Conservation (phyloP, 2,797 vertebrate species). For the Hoplostethus atlanticus region DNA sequence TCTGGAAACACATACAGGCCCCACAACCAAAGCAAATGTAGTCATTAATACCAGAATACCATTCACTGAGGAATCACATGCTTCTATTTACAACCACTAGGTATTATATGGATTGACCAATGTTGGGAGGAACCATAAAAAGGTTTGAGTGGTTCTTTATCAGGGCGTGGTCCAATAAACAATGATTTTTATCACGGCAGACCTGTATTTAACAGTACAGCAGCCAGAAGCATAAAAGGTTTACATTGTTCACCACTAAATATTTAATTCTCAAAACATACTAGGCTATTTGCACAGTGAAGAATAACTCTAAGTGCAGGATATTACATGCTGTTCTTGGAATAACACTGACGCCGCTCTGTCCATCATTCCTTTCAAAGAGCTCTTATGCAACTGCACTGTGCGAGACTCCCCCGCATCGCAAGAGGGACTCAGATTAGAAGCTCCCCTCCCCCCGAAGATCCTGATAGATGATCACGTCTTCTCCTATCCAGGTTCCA, state of each 20-base stretch:
- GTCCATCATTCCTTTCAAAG: conserved; percentile 44
- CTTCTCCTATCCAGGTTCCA: conserved; percentile 19
- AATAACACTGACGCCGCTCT: conserved; percentile 32
- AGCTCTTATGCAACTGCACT: conserved; percentile 74
- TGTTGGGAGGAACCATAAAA: conserved; percentile 65
- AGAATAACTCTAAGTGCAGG: conserved; percentile 25
- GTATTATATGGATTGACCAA: conserved; percentile 51
- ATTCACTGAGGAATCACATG: conserved; percentile 32
- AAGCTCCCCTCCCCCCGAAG: conserved; percentile 9
- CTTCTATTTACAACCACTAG: conserved; percentile 27
- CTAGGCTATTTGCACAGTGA: background rate
- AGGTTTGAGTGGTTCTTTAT: conserved; percentile 59
- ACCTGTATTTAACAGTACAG: conserved; percentile 27
- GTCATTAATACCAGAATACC: conserved; percentile 44
- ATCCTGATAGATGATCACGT: conserved; percentile 23
- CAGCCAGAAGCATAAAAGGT: background rate
- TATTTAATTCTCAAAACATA: too few relatives aligned
- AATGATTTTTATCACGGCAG: conserved; percentile 28
- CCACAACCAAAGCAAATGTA: conserved; percentile 18
- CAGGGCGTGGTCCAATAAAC: conserved; percentile 42
- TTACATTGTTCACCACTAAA: too few relatives aligned
- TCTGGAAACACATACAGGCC: background rate
- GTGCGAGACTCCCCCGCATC: conserved; percentile 60
- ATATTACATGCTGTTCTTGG: conserved; percentile 42
- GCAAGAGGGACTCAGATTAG: conserved; percentile 42